A percentile compares a stretch with the other conserved stretches of the same genome.
phyloP scores from a whole-genome alignment of 2,797 vertebrate genomes.

The Sarcoramphus papa region DNA sequence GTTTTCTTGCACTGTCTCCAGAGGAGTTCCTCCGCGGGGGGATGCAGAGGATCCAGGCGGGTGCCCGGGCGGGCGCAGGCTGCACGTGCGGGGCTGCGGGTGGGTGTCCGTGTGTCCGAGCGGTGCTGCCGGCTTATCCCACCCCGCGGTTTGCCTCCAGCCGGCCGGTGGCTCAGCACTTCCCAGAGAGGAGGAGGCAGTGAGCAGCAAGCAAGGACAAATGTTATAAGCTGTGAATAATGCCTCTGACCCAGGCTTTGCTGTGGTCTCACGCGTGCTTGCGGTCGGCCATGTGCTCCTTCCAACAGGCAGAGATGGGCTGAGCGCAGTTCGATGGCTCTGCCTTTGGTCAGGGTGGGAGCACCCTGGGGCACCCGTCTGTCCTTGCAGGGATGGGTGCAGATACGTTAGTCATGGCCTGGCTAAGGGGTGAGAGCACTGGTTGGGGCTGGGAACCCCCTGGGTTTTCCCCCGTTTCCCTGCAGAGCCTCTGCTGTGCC shows the following conservation, averaged over 20 bases:
- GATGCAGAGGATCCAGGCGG: background rate
- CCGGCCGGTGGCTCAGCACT: rapidly evolving
- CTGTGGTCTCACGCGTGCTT: rapidly evolving
- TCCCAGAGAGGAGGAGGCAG: background rate
- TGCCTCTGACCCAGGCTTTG: background rate
- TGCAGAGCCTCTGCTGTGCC: background rate
- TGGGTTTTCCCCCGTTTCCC: background rate
- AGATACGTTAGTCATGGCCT: rapidly evolving
- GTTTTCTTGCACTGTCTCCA: slow-evolving; percentile 6
- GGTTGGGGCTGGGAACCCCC: background rate
- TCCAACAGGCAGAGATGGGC: background rate
- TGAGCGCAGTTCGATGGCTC: background rate
- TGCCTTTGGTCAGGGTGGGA: background rate
- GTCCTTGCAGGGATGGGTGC: background rate
- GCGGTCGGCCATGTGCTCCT: rapidly evolving
- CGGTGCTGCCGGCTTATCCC: background rate
- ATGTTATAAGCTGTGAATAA: background rate
- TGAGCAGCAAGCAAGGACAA: background rate
- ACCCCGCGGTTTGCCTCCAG: rapidly evolving
- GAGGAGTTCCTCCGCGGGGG: background rate
- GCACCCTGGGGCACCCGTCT: rapidly evolving
- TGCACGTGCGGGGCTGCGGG: background rate
- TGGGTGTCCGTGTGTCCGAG: rapidly evolving
- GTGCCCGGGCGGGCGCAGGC: rapidly evolving
- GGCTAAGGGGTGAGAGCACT: background rate